phyloP scores from a whole-genome alignment of 2,888 invertebrate genomes.

The Lasioglossum leucozonium region DNA sequence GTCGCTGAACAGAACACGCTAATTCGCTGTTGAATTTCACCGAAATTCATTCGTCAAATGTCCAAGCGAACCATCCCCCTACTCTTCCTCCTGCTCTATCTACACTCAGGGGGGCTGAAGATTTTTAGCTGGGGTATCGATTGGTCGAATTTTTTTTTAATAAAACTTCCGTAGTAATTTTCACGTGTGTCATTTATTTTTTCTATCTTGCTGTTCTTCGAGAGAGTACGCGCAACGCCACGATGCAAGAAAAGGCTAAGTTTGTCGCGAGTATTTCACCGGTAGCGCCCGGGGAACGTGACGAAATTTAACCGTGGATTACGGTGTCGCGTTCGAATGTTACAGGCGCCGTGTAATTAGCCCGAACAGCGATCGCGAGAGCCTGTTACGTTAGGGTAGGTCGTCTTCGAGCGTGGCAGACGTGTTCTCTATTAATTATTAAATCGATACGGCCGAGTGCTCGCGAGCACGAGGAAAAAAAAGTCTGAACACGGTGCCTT shows the following conservation, averaged over 20 bases:
- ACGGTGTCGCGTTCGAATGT: not conserved
- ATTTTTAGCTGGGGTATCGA: too few relatives aligned
- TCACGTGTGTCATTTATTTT: too few relatives aligned
- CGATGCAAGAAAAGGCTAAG: not conserved
- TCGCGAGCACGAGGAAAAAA: constrained; percentile 8
- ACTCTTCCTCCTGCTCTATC: too few relatives aligned
- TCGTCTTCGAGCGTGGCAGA: not conserved
- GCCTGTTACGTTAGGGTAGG: not conserved
- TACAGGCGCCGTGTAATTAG: not conserved
- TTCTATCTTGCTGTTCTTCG: too few relatives aligned
- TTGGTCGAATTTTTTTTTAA: too few relatives aligned
- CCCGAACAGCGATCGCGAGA: not conserved
- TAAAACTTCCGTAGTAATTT: too few relatives aligned
- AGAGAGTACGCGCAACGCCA: too few relatives aligned
- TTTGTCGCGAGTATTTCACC: too few relatives aligned
- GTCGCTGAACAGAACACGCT: not conserved
- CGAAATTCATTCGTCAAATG: not conserved
- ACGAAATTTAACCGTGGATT: not conserved
- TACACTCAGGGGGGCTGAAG: too few relatives aligned
- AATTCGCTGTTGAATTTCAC: too few relatives aligned
- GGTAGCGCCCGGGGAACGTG: not conserved
- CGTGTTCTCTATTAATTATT: constrained; percentile 31
- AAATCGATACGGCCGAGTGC: constrained; percentile 24
- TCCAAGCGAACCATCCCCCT: too few relatives aligned
- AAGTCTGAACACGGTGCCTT: not conserved